Percentiles rank a stretch among this genome's conserved stretches.
These are phyloP conservation scores for Bombus picipes DNA, from an alignment of 1,140 invertebrate genomes.

Conservation along the genomic window DNA sequence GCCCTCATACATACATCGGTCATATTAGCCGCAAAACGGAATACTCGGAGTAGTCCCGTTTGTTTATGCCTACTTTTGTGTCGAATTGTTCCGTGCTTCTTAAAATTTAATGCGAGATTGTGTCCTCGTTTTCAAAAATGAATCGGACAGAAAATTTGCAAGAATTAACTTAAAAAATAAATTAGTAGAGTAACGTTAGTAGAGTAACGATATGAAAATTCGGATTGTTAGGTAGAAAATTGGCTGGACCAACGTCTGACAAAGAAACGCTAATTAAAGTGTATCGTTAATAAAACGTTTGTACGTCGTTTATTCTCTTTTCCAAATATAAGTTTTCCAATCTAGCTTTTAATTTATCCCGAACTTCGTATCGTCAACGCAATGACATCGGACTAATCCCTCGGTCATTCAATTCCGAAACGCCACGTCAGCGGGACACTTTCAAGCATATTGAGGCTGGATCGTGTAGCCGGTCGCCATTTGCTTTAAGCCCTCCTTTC, in stretches of 20 bases:
- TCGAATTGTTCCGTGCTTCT: neutral
- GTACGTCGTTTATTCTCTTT: neutral
- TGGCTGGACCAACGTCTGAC: neutral
- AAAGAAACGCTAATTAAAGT: neutral
- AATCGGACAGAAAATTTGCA: too few species aligned
- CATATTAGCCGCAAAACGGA: slow-evolving; percentile 71
- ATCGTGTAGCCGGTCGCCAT: slow-evolving; percentile 64
- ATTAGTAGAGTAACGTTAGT: too few species aligned
- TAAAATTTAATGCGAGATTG: neutral
- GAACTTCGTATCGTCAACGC: slow-evolving; percentile 8
- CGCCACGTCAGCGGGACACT: slow-evolving; percentile 77
- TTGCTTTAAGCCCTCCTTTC: slow-evolving; percentile 76
- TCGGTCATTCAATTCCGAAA: slow-evolving; percentile 72
- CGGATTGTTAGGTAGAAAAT: neutral
- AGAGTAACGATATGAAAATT: neutral
- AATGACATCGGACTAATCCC: slow-evolving; percentile 67
- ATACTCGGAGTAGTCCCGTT: slow-evolving; percentile 27
- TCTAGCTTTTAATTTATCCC: neutral
- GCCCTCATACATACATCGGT: slow-evolving; percentile 77
- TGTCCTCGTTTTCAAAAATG: too few species aligned
- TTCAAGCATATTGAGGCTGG: slow-evolving; percentile 78
- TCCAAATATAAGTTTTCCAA: neutral
- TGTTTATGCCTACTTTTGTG: slow-evolving; percentile 41
- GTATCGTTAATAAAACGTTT: neutral
- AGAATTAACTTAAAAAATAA: too few species aligned